Base-by-base conservation (phyloP, 1,140 invertebrate species). In the Drosophila lacertosa region DNA sequence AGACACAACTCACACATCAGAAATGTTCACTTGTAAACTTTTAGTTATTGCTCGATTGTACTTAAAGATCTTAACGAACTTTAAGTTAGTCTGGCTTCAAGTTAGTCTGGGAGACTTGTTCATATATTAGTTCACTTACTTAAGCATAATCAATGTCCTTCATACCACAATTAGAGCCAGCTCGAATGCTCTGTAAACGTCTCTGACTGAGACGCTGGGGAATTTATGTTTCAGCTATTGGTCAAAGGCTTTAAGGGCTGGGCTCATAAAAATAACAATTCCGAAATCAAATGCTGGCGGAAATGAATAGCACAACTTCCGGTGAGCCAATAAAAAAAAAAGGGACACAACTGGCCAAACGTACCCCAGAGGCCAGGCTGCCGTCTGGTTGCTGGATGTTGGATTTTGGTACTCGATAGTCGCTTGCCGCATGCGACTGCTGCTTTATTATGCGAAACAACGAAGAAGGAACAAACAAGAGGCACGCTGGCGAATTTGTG, bases 371-470 rank as follows among this genome's bases (percentile, higher is more conserved):
- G 81, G 62, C 66, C 33, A 37, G 55, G 20, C 37, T 10, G 59
- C 40, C 33, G 24, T 47, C n/a, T 10, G 60, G 24, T 15, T 33
- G 44, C 13, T 22, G 11, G 2, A 47, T 13, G 6, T 22, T 51
- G 33, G 15, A 29, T 24, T 18, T 9, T 53, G 48, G 9, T 33
- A 11, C 37, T 51, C 40, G 11, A 45, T 63, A 54, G 50, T 32
- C 26, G 47, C 44, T 50, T 60, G 11, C 15, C 26, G 26, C 33
- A 10, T 48, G 13, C 37, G 71, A 68, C 63, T 45, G 64, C 71
- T 84, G 80, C 84, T 84, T 84, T 84, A 84, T 84, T 84, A 84
- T 84, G 81, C 81, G 80, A 80, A 77, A 86, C 80, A 84, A 84
- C 72, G 80, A 77, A 84, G 72, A 72, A 84, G 72, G 72, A 86